A percentile compares a stretch with the other conserved stretches of the same genome.
Conservation (phyloP, 2,113 vertebrate species). For the Leucosticte australis region DNA sequence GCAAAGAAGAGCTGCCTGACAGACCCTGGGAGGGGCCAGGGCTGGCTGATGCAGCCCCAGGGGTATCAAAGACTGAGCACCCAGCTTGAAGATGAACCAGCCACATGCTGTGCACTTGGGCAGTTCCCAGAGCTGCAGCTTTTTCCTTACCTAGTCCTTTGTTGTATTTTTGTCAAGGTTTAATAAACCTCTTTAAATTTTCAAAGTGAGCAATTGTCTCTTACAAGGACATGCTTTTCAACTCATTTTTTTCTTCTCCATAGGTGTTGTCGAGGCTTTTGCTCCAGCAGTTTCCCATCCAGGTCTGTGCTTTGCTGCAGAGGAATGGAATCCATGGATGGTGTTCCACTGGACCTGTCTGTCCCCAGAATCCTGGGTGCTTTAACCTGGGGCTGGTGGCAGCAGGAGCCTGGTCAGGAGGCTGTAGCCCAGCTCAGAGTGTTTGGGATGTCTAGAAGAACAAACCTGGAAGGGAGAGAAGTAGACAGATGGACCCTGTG, state of each 20-base stretch:
- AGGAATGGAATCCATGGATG: not conserved
- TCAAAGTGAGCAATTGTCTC: no score
- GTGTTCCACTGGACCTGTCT: not conserved
- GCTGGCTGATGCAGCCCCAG: no score
- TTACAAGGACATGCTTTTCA: not conserved
- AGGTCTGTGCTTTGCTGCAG: not conserved
- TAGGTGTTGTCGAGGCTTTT: not conserved
- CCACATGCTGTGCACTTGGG: no score
- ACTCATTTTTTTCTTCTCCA: not conserved
- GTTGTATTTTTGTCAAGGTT: no score
- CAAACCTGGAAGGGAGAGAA: not conserved
- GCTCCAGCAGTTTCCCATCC: not conserved
- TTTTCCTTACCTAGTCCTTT: no score
- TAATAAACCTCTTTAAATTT: no score
- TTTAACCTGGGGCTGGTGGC: not conserved
- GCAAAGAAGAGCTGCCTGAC: no score
- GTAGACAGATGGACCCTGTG: no score
- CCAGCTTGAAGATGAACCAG: no score
- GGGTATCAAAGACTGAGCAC: no score
- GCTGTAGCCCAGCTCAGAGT: not conserved
- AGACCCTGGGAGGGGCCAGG: no score
- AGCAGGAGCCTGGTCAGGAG: not conserved
- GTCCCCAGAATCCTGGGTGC: not conserved
- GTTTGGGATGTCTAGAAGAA: not conserved
- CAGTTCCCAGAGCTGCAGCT: no score